Evolutionary conservation across 2,113 vertebrate species (phyloP).

Genomic region (Eira barbara): DNA sequence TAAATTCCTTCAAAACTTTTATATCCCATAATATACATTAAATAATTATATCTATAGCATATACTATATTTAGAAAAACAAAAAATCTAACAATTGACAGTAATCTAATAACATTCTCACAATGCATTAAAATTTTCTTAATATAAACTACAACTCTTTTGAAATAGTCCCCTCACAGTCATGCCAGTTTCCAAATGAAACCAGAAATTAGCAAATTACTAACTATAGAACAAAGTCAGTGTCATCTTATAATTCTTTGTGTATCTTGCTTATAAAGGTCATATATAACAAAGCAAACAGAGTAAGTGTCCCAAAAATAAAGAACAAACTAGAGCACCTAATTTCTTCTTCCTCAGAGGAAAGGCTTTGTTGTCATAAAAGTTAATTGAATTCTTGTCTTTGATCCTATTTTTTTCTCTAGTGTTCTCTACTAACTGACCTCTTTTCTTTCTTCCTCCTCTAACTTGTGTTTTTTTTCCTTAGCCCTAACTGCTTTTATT

Average conservation of each 20-base stretch:
- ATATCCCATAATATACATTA: neutral
- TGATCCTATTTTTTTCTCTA: slow-evolving; percentile 20
- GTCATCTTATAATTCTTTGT: neutral
- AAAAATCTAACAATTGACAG: slow-evolving; percentile 5
- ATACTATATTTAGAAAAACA: neutral
- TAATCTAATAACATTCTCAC: neutral
- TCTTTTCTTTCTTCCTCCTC: slow-evolving; percentile 11
- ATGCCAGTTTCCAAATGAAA: neutral
- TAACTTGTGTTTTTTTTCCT: slow-evolving; percentile 45
- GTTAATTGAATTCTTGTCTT: slow-evolving; percentile 70
- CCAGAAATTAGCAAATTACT: neutral
- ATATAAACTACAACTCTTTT: neutral
- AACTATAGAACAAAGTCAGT: neutral
- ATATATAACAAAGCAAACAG: neutral
- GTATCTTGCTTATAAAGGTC: neutral
- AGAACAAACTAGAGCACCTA: slow-evolving; percentile 57
- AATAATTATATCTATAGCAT: neutral
- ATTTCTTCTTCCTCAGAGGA: slow-evolving; percentile 68
- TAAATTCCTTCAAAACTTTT: slow-evolving; percentile 23
- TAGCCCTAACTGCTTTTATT: slow-evolving; percentile 10
- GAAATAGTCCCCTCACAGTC: neutral
- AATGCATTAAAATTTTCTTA: neutral
- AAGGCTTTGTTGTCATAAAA: slow-evolving; percentile 29
- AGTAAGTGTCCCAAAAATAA: slow-evolving; percentile 27
- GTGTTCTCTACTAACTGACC: slow-evolving; percentile 46